Evolutionary conservation across 2,888 invertebrate genomes (phyloP), one percentile per base, ranked within the genome.

Genomic region (Hydrotaea diabolus): DNA sequence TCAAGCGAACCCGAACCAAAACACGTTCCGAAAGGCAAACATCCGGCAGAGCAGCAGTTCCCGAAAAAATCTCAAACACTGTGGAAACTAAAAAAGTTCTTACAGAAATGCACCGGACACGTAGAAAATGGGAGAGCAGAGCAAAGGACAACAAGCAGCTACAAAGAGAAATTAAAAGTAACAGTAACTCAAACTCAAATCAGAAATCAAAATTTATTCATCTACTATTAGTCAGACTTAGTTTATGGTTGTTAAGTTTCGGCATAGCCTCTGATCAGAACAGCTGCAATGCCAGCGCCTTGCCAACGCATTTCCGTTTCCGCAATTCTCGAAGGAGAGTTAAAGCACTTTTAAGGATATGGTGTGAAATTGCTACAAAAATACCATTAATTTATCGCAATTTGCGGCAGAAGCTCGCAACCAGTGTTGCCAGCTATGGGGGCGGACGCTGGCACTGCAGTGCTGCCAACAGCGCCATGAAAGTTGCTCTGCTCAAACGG

Each of bases 31-130:
- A 2, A 31, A 31, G 31, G 3, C 31, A 31, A 31, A 39, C 39
- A 39, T 1, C 8, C 39, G 39, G 39, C 8, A 39, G 9, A 8
- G 13, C 39, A 8, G 13, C 39, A 39, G 39, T 39, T 39, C 39
- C 7, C 8, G 7, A 3, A 9, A 39, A 39, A 39, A 39, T 8
- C 4, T 8, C 66, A 39, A 66, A 66, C 66, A 55, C 55, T 55
- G 21, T 4, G 55, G 8, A 55, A 55, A 55, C 55, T 55, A 55
- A 55, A 55, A 3, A 21, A 15, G 15, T 2, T 15, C 2, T 17
- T 39, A 39, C 39, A 39, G 39, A 66, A 66, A 66, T 66, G 66
- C 36, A 81, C 77, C 77, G 62, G 74, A 85, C 74, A 62, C 80
- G 71, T 26, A 84, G 69, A 46, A 21, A 69, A 49, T 36, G n/a